Conservation (phyloP, 2,888 invertebrate species). For the Agonopterix arenella region DNA sequence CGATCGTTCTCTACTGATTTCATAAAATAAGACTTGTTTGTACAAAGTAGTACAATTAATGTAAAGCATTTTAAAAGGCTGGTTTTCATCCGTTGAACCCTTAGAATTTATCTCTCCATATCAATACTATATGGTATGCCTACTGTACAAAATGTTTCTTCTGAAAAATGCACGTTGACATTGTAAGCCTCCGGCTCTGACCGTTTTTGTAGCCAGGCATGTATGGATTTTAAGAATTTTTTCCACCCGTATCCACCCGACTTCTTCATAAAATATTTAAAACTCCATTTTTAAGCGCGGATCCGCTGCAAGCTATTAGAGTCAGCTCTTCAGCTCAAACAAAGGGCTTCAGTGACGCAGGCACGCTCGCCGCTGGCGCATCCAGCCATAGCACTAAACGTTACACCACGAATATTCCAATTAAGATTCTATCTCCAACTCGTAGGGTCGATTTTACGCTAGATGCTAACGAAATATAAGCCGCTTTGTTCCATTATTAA, state of each 20-base stretch:
- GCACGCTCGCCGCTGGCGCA: constrained; percentile 53
- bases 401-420: constrained; percentile 42
- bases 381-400: constrained; percentile 46
- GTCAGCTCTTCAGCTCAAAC: constrained; percentile 72
- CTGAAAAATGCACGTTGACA: not conserved
- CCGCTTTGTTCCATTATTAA: constrained; percentile 65
- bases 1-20: too few species aligned
- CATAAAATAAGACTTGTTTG: too few species aligned
- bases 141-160: too few species aligned
- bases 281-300: constrained; percentile 69
- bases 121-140: too few species aligned
- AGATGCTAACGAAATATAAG: constrained; percentile 39
- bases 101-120: too few species aligned
- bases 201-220: constrained; percentile 1
- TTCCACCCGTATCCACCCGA: constrained; percentile 22
- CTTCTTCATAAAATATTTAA: constrained; percentile 69
- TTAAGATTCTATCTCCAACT: constrained; percentile 61
- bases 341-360: constrained; percentile 67
- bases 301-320: constrained; percentile 74
- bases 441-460: constrained; percentile 53
- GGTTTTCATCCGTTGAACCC: too few species aligned
- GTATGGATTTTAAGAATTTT: constrained; percentile 5
- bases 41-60: too few species aligned
- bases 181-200: not conserved
- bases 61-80: too few species aligned